Evolutionary conservation across 2,888 invertebrate genomes (phyloP).

Genomic region (Chloroclystis v-ata): DNA sequence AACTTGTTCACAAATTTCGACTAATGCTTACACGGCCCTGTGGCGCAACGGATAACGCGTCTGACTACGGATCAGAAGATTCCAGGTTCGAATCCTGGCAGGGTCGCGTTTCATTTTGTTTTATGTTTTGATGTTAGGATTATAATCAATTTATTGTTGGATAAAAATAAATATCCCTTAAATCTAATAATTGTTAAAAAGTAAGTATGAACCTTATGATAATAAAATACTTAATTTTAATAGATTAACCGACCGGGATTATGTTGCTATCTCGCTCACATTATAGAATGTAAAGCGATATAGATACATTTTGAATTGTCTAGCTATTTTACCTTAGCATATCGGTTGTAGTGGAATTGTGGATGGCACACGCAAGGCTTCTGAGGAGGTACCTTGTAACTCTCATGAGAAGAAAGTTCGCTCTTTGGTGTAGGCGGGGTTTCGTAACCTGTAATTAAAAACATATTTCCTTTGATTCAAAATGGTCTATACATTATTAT

Average conservation of each 20-base stretch:
- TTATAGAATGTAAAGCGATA: neutral
- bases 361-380: constrained; percentile 57
- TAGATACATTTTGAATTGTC: too few relatives aligned
- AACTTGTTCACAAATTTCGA: neutral
- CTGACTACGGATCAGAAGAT: constrained; percentile 84
- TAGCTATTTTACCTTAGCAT: constrained; percentile 64
- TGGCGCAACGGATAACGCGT: constrained; percentile 84
- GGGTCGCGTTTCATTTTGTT: constrained; percentile 53
- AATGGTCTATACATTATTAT: too few relatives aligned
- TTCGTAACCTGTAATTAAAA: constrained; percentile 47
- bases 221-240: too few relatives aligned
- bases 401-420: constrained; percentile 55
- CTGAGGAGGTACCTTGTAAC: constrained; percentile 56
- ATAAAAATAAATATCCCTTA: too few relatives aligned
- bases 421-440: constrained; percentile 57
- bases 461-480: neutral
- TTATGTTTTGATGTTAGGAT: neutral
- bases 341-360: constrained; percentile 54
- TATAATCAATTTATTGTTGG: too few relatives aligned
- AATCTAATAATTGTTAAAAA: too few relatives aligned
- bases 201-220: too few relatives aligned
- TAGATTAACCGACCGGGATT: too few relatives aligned
- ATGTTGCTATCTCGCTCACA: too few relatives aligned
- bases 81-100: constrained; percentile 83
- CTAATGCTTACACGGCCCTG: constrained; percentile 67